phyloP scores from a whole-genome alignment of 2,888 invertebrate genomes.

The Pseudococcus jackbeardsleyi region DNA sequence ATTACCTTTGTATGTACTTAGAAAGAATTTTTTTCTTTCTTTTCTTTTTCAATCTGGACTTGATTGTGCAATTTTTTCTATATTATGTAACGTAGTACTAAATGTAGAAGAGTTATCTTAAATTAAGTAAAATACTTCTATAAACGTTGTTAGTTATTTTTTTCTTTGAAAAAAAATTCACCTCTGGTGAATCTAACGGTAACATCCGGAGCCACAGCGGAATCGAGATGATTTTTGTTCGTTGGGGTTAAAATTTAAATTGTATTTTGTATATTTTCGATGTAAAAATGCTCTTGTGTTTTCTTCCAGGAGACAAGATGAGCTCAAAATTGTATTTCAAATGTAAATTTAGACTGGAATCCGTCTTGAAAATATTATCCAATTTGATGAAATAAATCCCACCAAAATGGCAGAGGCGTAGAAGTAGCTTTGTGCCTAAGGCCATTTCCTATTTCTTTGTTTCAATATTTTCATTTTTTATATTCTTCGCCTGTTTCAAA shows the following conservation, averaged over 20 bases:
- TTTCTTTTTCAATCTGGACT: not conserved
- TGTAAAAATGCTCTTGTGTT: not conserved
- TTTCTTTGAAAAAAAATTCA: not conserved
- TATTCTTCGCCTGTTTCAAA: too few species aligned
- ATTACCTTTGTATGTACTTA: conserved; percentile 19
- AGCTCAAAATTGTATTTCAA: too few species aligned
- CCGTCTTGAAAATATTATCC: too few species aligned
- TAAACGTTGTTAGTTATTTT: conserved; percentile 2
- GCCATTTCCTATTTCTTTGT: too few species aligned
- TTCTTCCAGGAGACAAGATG: not conserved
- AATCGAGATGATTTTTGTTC: not conserved
- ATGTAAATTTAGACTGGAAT: too few species aligned
- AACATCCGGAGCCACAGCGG: conserved; percentile 15
- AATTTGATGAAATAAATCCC: too few species aligned
- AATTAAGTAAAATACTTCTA: conserved; percentile 13
- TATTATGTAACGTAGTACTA: not conserved
- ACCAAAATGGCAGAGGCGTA: not conserved
- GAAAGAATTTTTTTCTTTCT: not conserved
- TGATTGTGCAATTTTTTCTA: conserved; percentile 1
- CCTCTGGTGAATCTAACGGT: not conserved
- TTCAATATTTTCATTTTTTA: too few species aligned
- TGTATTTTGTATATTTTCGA: not conserved
- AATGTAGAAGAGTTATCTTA: conserved; percentile 28
- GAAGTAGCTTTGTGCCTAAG: too few species aligned
- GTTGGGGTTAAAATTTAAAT: not conserved